These are phyloP conservation scores for Acleris cristana DNA, from an alignment of 2,888 invertebrate species.

Conservation along the genomic window DNA sequence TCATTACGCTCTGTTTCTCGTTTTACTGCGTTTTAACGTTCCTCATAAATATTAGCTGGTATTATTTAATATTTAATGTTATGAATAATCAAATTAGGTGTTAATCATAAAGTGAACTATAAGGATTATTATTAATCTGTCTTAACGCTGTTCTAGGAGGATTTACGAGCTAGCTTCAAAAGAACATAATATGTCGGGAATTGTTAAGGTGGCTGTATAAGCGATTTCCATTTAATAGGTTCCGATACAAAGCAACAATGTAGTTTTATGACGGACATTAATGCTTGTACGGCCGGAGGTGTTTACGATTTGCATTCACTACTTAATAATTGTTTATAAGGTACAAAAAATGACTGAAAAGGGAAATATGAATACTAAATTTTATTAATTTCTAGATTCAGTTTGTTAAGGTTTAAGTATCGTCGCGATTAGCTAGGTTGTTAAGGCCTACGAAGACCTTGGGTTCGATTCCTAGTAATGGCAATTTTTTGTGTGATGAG, in stretches of 20 bases:
- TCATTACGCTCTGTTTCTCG: constrained; percentile 44
- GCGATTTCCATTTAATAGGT: constrained; percentile 18
- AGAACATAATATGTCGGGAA: constrained; percentile 2
- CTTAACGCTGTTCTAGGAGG: constrained; percentile 36
- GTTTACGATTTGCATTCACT: constrained; percentile 18
- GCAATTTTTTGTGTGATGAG: too few species aligned
- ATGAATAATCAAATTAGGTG: constrained; percentile 58
- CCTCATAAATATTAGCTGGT: constrained; percentile 54
- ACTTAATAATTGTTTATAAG: constrained; percentile 10
- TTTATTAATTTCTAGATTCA: too few species aligned
- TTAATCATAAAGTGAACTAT: constrained; percentile 56
- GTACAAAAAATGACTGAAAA: background rate
- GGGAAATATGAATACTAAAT: background rate
- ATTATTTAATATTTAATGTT: constrained; percentile 54
- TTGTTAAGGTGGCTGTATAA: constrained; percentile 13
- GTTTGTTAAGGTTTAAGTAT: too few species aligned
- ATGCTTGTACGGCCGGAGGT: constrained; percentile 5
- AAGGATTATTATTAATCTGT: constrained; percentile 47
- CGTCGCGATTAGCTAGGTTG: too few species aligned
- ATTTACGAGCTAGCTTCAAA: constrained; percentile 16
- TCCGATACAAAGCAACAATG: constrained; percentile 22
- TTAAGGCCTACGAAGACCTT: too few species aligned
- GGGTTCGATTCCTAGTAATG: too few species aligned
- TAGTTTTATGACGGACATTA: constrained; percentile 10
- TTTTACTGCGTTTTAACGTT: constrained; percentile 58